Evolutionary conservation across 2,113 vertebrate genomes (phyloP).

Genomic region (Petrocephalus zakoni): DNA sequence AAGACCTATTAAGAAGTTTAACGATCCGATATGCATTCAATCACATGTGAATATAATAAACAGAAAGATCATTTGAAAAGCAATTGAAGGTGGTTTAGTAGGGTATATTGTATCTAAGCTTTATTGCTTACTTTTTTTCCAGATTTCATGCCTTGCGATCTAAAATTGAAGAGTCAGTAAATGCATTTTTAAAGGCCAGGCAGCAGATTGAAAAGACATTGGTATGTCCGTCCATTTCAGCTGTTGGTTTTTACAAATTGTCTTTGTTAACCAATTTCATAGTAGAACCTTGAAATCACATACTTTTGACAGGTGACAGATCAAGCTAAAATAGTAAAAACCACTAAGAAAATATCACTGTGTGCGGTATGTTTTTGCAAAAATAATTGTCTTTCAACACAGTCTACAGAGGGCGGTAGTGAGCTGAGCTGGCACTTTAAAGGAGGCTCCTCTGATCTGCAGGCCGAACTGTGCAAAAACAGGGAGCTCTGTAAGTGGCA

Average conservation of each 20-base stretch:
- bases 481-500: constrained; percentile 62
- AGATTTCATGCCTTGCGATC: constrained; percentile 62
- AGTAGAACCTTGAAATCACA: background rate
- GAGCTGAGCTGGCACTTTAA: constrained; percentile 66
- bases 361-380: background rate
- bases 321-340: background rate
- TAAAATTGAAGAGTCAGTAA: constrained; percentile 57
- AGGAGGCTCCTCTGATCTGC: constrained; percentile 39
- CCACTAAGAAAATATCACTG: background rate
- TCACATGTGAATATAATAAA: background rate
- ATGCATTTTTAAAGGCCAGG: constrained; percentile 59
- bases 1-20: background rate
- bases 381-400: constrained; percentile 37
- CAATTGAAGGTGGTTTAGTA: background rate
- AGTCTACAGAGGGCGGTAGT: constrained; percentile 81
- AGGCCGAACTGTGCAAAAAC: constrained; percentile 60
- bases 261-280: background rate
- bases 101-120: background rate
- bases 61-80: background rate
- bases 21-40: background rate
- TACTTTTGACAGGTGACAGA: background rate
- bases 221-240: constrained; percentile 40
- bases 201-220: constrained; percentile 61
- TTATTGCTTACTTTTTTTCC: constrained; percentile 33
- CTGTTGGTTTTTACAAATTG: background rate